These are phyloP conservation scores for Canis aureus DNA, from an alignment of 2,113 vertebrate species.

Conservation along the genomic window DNA sequence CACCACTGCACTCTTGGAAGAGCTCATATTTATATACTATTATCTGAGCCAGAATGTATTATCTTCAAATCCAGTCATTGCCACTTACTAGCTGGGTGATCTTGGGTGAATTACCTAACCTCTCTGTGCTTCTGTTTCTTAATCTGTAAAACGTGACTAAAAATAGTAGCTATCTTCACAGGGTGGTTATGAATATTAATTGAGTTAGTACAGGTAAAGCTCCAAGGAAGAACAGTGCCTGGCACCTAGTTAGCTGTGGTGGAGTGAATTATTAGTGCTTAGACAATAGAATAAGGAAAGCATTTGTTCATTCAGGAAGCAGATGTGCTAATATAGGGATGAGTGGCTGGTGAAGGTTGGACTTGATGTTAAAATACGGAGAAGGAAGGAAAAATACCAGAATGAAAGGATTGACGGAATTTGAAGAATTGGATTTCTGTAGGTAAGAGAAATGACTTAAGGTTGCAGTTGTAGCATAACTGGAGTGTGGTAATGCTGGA, in stretches of 20 bases:
- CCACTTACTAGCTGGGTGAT: not conserved
- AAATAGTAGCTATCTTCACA: not conserved
- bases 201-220: not conserved
- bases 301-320: not conserved
- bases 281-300: conserved; percentile 26
- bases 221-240: not conserved
- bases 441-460: conserved; percentile 15
- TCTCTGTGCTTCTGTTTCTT: conserved; percentile 52
- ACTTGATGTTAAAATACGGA: not conserved
- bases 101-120: not conserved
- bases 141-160: conserved; percentile 12
- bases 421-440: conserved; percentile 19
- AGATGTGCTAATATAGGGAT: not conserved
- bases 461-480: not conserved
- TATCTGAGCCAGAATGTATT: not conserved
- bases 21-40: not conserved
- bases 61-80: conserved; percentile 32
- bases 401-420: not conserved
- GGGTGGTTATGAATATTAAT: conserved; percentile 10
- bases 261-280: not conserved
- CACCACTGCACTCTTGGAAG: not conserved
- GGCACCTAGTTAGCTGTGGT: not conserved
- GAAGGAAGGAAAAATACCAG: not conserved
- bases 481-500: not conserved
- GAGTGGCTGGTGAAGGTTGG: not conserved